Conservation (phyloP, 2,113 vertebrate genomes). For the Helogale parvula region DNA sequence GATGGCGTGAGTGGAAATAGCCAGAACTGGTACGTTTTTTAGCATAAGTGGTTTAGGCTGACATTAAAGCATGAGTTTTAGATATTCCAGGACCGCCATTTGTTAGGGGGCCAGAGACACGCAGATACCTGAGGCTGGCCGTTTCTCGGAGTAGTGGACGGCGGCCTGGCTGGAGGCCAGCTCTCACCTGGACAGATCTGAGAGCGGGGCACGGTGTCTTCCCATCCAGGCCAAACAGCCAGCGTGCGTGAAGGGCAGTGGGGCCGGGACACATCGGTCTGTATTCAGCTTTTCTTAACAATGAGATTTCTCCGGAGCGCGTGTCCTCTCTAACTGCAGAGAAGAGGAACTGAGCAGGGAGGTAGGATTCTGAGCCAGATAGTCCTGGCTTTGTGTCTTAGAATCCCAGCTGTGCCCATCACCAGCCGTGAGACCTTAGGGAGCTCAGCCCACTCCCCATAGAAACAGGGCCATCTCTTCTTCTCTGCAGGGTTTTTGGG, state of each 20-base stretch:
- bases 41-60: not conserved
- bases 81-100: not conserved
- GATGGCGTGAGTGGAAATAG: not conserved
- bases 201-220: not conserved
- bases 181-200: not conserved
- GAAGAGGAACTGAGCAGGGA: too few relatives aligned
- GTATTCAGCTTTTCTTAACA: not conserved
- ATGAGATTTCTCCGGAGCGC: not conserved
- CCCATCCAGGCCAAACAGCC: too few relatives aligned
- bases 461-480: accelerated
- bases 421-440: not conserved
- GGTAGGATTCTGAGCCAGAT: not conserved
- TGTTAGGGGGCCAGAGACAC: not conserved
- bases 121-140: not conserved
- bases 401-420: not conserved
- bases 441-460: not conserved
- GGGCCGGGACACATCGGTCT: accelerated
- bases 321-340: not conserved
- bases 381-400: not conserved
- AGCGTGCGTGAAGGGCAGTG: accelerated
- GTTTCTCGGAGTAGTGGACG: not conserved
- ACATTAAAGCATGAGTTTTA: not conserved
- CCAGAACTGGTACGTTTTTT: not conserved
- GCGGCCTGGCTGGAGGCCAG: not conserved
- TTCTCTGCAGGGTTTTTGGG: not conserved